Conservation (phyloP, 2,888 invertebrate species). For the Tinea trinotella region DNA sequence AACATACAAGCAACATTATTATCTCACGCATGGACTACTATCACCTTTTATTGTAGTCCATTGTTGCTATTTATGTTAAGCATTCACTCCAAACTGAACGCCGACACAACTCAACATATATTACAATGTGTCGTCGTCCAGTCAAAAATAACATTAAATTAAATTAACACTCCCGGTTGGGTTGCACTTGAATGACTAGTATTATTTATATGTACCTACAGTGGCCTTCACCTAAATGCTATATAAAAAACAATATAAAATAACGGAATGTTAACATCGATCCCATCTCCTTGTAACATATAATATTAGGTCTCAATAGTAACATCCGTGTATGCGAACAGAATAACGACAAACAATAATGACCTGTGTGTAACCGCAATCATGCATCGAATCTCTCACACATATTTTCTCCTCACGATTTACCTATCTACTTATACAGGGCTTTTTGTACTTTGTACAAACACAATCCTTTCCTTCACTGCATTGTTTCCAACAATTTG, state of each 20-base stretch:
- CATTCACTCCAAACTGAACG: slow-evolving; percentile 23
- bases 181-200: slow-evolving; percentile 73
- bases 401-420: slow-evolving; percentile 53
- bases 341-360: slow-evolving; percentile 44
- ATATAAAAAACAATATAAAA: slow-evolving; percentile 34
- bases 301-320: slow-evolving; percentile 71
- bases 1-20: neutral
- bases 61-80: slow-evolving; percentile 21
- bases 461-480: slow-evolving; percentile 54
- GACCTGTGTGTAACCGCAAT: slow-evolving; percentile 45
- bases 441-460: slow-evolving; percentile 72
- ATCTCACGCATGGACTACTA: slow-evolving; percentile 10
- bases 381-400: slow-evolving; percentile 56
- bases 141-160: slow-evolving; percentile 40
- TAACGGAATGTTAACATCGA: slow-evolving; percentile 72
- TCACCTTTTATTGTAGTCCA: neutral
- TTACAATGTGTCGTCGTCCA: slow-evolving; percentile 43
- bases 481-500: slow-evolving; percentile 20
- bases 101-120: slow-evolving; percentile 49
- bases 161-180: slow-evolving; percentile 64
- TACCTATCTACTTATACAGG: slow-evolving; percentile 71
- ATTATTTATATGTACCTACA: slow-evolving; percentile 58
- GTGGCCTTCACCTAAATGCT: slow-evolving; percentile 62
- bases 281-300: slow-evolving; percentile 68
- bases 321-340: slow-evolving; percentile 52